Base-by-base conservation (phyloP, 1,140 invertebrate genomes). In the Acromyrmex charruanus region DNA sequence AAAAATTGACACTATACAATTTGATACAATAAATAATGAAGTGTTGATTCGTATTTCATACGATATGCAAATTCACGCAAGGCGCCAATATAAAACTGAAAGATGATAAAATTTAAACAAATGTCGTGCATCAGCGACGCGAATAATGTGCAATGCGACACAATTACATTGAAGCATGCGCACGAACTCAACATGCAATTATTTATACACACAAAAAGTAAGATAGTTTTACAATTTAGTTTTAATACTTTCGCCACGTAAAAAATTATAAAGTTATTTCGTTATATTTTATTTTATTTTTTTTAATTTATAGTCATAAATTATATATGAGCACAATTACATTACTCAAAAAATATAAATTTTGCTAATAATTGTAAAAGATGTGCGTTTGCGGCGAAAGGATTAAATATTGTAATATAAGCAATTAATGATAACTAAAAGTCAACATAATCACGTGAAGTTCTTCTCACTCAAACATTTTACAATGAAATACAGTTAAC, bases 191-290 rank as follows among this genome's bases (percentile, higher is more conserved):
- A 68, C 28, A 21, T 21, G 21, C 25, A 61, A 51, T 28, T 80
- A 69, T 39, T 80, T 28, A 4, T 3, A 69, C 66, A 49, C 14
- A 51, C 10, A 39, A 82, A 14, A 81, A 69, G 55, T 25, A 16
- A 68, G 49, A 14, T 65, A 66, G 5, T 44, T 35, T 21, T n/a
- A 61, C 9, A 9, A 44, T 44, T 44, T 44, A 44, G 7, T 49
- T 82, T 84, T 75, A 84, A 61, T 25, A 35, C 55, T 75, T 84
- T 74, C 69, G 69, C 55, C 69, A 44, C 16, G 28, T 35, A 14
- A 61, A 16, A 61, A 25, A 28, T 55, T 35, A 59, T 59, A 5
- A 69, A 31, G 9, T 3, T 31, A 63, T 79, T 49, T 14, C 3
- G 1, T 59, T 53, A 28, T 31, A 14, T 58, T 21, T 9, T 21